These are phyloP conservation scores for Acanthosepion esculentum DNA, from an alignment of 2,888 invertebrate genomes.

Conservation along the genomic window DNA sequence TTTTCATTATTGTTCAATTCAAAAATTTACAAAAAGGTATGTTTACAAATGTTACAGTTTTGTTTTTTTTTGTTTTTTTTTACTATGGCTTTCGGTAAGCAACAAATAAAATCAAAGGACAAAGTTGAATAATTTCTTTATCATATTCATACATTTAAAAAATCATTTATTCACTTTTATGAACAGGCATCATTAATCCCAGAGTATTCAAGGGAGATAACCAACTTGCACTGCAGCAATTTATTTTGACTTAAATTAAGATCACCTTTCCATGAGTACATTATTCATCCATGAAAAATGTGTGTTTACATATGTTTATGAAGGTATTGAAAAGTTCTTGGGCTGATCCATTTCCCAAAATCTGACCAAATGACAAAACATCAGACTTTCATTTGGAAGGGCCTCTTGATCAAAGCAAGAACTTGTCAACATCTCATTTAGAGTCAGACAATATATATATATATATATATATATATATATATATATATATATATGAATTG, in stretches of 20 bases:
- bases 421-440: background rate
- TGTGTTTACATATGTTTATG: no score
- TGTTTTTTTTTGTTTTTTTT: background rate
- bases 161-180: no score
- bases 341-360: no score
- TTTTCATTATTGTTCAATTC: no score
- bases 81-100: background rate
- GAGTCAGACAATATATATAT: background rate
- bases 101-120: background rate
- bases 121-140: no score
- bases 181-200: no score
- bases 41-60: background rate
- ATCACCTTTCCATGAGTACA: background rate
- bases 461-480: background rate
- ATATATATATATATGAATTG: background rate
- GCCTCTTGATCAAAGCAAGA: no score
- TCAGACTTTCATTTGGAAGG: no score
- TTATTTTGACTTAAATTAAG: background rate
- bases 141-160: no score
- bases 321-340: no score
- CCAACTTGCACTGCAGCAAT: background rate
- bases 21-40: background rate
- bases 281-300: no score
- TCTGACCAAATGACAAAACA: no score
- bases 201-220: background rate